Percentiles rank a stretch among this genome's conserved stretches.
Evolutionary conservation across 2,888 invertebrate species (phyloP).

Genomic region (Augiades crinisus): DNA sequence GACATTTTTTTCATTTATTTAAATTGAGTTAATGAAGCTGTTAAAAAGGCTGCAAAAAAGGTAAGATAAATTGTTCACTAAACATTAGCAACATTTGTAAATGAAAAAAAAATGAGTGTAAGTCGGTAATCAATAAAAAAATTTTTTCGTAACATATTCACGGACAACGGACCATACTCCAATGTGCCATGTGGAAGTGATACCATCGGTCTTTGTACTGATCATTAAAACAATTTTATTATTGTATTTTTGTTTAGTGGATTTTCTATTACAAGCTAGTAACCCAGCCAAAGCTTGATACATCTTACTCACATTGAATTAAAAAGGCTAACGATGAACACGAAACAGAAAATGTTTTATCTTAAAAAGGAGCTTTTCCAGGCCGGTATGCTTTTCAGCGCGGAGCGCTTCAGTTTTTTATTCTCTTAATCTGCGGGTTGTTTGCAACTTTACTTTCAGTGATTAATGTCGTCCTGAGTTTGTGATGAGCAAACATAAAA

Average conservation of each 20-base stretch:
- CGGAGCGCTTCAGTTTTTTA: constrained; percentile 7
- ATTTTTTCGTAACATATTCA: too few species aligned
- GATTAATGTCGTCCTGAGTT: background rate
- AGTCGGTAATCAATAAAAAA: too few species aligned
- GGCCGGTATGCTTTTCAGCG: constrained; percentile 4
- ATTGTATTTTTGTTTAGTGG: background rate
- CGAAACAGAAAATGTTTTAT: background rate
- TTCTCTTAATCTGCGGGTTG: constrained; percentile 2
- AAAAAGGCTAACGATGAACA: constrained; percentile 3
- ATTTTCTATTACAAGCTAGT: background rate
- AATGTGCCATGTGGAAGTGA: too few species aligned
- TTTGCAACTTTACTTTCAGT: constrained; percentile 1
- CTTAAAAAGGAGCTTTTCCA: constrained; percentile 5
- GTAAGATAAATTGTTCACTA: too few species aligned
- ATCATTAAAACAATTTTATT: too few species aligned
- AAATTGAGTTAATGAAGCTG: too few species aligned
- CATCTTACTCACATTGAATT: constrained; percentile 3
- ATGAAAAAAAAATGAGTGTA: too few species aligned
- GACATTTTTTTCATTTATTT: too few species aligned
- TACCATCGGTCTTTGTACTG: too few species aligned
- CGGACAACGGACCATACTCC: too few species aligned
- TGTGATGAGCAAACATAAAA: background rate
- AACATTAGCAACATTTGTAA: too few species aligned
- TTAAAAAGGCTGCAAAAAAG: too few species aligned
- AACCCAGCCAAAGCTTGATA: background rate